Evolutionary conservation across 2,888 invertebrate species (phyloP).

Genomic region (Eudemis profundana): DNA sequence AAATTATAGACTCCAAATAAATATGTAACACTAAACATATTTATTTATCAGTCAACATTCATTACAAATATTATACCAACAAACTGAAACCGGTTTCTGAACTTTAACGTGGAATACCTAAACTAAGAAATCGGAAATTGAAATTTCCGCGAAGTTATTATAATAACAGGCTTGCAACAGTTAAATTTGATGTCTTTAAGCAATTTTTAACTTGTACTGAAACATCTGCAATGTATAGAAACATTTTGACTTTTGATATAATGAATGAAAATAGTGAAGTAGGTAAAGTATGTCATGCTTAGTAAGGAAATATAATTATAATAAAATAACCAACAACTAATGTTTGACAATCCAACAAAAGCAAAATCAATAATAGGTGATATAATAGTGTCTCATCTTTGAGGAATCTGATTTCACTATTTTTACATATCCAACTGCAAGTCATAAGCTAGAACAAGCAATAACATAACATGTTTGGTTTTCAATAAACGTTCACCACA

Average conservation of each 20-base stretch:
- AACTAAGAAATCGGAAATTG: no score
- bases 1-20: no score
- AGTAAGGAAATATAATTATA: no score
- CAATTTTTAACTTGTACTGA: neutral
- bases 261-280: no score
- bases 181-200: neutral
- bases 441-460: slow-evolving; percentile 33
- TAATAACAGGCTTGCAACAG: no score
- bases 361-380: slow-evolving; percentile 18
- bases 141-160: no score
- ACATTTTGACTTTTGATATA: no score
- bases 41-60: no score
- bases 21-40: no score
- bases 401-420: slow-evolving; percentile 20
- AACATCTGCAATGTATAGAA: neutral
- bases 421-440: slow-evolving; percentile 25
- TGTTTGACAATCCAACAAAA: neutral
- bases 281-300: no score
- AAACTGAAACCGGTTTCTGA: neutral
- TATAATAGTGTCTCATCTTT: slow-evolving; percentile 19
- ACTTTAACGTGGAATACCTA: slow-evolving; percentile 13
- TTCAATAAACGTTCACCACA: slow-evolving; percentile 15
- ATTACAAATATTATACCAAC: no score
- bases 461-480: slow-evolving; percentile 21
- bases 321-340: no score